Base-by-base conservation (phyloP, 2,113 vertebrate genomes). In the Rhinopomastus cyanomelas region DNA sequence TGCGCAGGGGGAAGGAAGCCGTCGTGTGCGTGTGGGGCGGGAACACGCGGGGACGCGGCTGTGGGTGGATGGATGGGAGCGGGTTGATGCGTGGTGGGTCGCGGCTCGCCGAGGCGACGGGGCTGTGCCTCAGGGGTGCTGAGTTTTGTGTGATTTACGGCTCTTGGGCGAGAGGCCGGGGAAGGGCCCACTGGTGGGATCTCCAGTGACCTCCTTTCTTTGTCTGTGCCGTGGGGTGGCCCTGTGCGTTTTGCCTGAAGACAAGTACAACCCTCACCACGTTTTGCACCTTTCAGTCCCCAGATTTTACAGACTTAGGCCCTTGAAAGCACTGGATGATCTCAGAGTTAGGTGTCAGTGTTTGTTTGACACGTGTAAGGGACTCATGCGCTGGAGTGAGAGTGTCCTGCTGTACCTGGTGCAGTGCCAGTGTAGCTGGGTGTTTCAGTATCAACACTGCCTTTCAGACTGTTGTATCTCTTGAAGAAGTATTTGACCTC, bases 381-480 rank as follows among this genome's bases (percentile, higher is more conserved):
- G 39, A 42, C 39, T 42, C 39, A 42, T 15, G 15, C 15, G 37
- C 16, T 6, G 0, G 1, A 5, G 39, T 19, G 11, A 21, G 53
- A 3, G 49, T 4, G 4, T 20, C 71, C 44, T 4, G 56, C 44
- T 17, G 2, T 39, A 12, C 16, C 32, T 22, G 2, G 12, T 19
- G 39, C 46, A 8, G 0, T 15, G 57, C n/a, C 0, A 2, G 4
- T 3, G 1, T 9, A 49, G 36, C n/a, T 60, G 18, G 22, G 27
- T 37, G 32, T 39, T 44, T 36, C 37, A 62, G 7, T 32, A 49
- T 16, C 10, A 36, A 32, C 7, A 16, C 21, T 48, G 17, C 14
- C 59, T 56, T 36, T 27, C 59, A 11, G 20, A 30, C 25, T 57
- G 26, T 36, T 2, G 0, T 51, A 14, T 18, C 32, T 51, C 3